Conservation (phyloP, 2,797 vertebrate genomes). For the Cetoscarus ocellatus region DNA sequence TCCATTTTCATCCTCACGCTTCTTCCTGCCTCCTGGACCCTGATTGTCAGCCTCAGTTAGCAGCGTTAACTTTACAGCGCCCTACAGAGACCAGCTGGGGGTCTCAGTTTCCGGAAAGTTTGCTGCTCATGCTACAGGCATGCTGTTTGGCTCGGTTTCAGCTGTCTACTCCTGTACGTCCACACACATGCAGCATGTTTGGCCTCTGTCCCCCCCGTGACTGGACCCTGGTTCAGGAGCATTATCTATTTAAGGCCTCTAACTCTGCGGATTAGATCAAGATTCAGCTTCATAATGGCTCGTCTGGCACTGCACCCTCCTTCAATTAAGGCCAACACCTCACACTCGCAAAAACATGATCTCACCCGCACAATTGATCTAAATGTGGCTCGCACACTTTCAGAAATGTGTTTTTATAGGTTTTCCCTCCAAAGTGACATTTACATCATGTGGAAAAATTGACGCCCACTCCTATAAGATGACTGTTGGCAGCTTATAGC, state of each 20-base stretch:
- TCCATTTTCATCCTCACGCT: constrained; percentile 50
- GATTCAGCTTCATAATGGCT: constrained; percentile 73
- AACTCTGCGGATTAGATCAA: constrained; percentile 74
- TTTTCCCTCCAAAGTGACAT: constrained; percentile 31
- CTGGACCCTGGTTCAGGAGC: constrained; percentile 59
- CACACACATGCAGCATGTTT: constrained; percentile 46
- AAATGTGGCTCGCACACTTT: too few species aligned
- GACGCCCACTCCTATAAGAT: background rate
- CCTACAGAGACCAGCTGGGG: constrained; percentile 60
- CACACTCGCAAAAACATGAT: constrained; percentile 54
- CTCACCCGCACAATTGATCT: constrained; percentile 34
- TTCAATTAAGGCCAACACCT: constrained; percentile 57
- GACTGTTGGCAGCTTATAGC: constrained; percentile 21
- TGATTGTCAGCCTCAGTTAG: constrained; percentile 47
- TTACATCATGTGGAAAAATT: constrained; percentile 60
- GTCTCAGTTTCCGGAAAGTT: constrained; percentile 76
- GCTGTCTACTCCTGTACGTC: constrained; percentile 67
- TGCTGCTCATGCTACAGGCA: constrained; percentile 72
- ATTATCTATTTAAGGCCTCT: constrained; percentile 78
- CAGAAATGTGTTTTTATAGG: constrained; percentile 22
- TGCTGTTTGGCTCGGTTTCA: constrained; percentile 69
- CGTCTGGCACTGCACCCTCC: constrained; percentile 70
- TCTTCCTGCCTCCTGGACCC: constrained; percentile 18
- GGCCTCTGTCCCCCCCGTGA: constrained; percentile 42
- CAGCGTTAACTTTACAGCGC: constrained; percentile 34